Base-by-base conservation (phyloP, 2,113 vertebrate species). In the Pseudopodoces humilis region DNA sequence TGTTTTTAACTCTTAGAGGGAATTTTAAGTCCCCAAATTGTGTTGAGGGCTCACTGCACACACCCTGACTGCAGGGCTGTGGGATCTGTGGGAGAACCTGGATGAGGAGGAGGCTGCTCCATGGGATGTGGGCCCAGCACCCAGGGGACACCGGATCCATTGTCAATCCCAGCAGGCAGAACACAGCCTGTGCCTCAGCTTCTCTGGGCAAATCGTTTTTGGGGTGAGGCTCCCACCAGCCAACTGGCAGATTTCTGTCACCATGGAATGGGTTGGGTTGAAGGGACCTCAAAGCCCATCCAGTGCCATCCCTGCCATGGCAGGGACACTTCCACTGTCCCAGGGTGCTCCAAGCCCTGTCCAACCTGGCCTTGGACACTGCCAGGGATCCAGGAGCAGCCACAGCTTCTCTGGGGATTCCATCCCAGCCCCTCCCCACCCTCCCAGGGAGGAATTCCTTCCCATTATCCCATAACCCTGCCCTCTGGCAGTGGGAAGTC, bases 301-400 rank as follows among this genome's bases (percentile, higher is more conserved):
- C 28, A 13, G 5, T 13, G 1, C 59, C 46, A 25, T 8, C 50
- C 31, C 59, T 80, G 35, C 41, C 75, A 22, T 7, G 25, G 7
- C 24, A 71, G 49, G 67, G 43, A 49, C 77, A 65, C 23, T 74
- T 1, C 37, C 60, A 44, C 69, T 1, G 1, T 8, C 28, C 53
- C 52, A 52, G 50, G 27, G 0, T 65, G 86, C 37, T 88, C 52
- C 41, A 30, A 79, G 8, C 21, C 25, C 11, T 0, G 0, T 59
- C 63, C 74, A 79, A 0, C 30, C 39, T 35, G 70, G 11, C n/a
- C 30, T 55, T 13, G 53, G 30, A 1, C 53, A 53, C 13, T 47
- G 0, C 7, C 69, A 89, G 69, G 33, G 46, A 46, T 35, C 24
- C 69, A 56, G 33, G 20, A 11, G 9, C 78, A 89, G 46, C 47